Percentiles rank a stretch among this genome's conserved stretches.
phyloP scores from a whole-genome alignment of 2,888 invertebrate species.

The Ormia ochracea region DNA sequence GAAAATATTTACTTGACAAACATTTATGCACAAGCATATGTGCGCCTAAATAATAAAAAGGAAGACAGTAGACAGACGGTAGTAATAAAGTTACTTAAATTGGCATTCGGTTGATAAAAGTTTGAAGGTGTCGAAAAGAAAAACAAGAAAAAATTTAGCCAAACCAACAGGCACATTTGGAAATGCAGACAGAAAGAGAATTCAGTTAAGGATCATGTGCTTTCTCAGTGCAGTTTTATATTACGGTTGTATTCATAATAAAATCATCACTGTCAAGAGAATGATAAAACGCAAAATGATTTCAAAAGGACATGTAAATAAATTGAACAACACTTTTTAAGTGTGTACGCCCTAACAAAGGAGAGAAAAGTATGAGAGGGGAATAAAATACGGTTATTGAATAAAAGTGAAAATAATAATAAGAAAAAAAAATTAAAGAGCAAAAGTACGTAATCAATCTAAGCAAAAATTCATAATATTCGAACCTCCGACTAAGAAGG shows the following conservation, averaged over 20 bases:
- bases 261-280: conserved; percentile 58
- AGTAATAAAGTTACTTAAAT: conserved; percentile 58
- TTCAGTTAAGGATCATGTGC: background rate
- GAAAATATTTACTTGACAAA: background rate
- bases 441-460: no score
- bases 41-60: background rate
- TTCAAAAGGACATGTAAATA: conserved; percentile 23
- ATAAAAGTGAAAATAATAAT: conserved; percentile 42
- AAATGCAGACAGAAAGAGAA: background rate
- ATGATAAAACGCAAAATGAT: conserved; percentile 45
- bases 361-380: conserved; percentile 23
- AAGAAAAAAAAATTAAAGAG: no score
- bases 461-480: conserved; percentile 16
- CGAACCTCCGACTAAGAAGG: conserved; percentile 19
- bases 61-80: conserved; percentile 48
- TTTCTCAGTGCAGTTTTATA: background rate
- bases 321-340: background rate
- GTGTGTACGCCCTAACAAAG: background rate
- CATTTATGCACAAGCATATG: background rate
- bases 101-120: conserved; percentile 57
- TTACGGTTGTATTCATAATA: conserved; percentile 31
- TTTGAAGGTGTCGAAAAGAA: conserved; percentile 57
- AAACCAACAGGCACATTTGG: background rate
- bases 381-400: conserved; percentile 24
- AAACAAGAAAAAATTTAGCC: conserved; percentile 32